Percentiles rank a stretch among this genome's conserved stretches.
These are phyloP conservation scores for Gambelia wislizenii DNA, from an alignment of 2,797 vertebrate species.

Conservation along the genomic window DNA sequence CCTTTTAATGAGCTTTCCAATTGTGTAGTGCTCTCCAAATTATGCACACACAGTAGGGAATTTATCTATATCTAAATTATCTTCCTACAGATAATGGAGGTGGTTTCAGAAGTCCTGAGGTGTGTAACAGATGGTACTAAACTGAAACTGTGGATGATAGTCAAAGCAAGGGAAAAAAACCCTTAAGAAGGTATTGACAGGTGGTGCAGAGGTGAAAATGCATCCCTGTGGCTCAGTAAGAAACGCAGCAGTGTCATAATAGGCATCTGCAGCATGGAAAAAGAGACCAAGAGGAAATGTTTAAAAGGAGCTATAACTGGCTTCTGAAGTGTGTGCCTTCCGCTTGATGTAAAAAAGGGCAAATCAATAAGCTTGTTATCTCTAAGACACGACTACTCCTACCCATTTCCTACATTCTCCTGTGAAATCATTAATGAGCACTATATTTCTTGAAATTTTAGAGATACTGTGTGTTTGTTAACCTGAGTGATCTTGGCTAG, in stretches of 20 bases:
- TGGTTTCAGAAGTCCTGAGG: constrained; percentile 61
- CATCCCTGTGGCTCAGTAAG: constrained; percentile 59
- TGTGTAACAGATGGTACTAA: constrained; percentile 75
- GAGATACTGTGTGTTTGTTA: not conserved
- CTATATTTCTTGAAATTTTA: constrained; percentile 6
- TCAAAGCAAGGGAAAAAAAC: constrained; percentile 58
- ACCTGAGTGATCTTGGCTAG: not conserved
- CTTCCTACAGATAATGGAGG: constrained; percentile 44
- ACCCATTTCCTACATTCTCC: constrained; percentile 23
- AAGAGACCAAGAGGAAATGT: constrained; percentile 15
- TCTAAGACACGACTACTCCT: constrained; percentile 18
- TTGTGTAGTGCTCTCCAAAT: constrained; percentile 53
- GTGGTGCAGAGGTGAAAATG: constrained; percentile 66
- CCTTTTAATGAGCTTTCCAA: constrained; percentile 55
- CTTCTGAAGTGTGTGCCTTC: constrained; percentile 58
- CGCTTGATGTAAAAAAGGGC: constrained; percentile 34
- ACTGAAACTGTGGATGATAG: constrained; percentile 67
- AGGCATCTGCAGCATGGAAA: constrained; percentile 42
- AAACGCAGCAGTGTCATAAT: constrained; percentile 49
- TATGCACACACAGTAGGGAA: constrained; percentile 52
- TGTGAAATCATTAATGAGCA: constrained; percentile 16
- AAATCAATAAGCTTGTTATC: constrained; percentile 46
- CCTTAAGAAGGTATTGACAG: constrained; percentile 68
- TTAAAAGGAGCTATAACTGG: constrained; percentile 47
- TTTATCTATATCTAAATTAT: constrained; percentile 69